phyloP scores from a whole-genome alignment of 30 jellyfish, hydroid and myxozoan species.

The Hydractinia echinata region DNA sequence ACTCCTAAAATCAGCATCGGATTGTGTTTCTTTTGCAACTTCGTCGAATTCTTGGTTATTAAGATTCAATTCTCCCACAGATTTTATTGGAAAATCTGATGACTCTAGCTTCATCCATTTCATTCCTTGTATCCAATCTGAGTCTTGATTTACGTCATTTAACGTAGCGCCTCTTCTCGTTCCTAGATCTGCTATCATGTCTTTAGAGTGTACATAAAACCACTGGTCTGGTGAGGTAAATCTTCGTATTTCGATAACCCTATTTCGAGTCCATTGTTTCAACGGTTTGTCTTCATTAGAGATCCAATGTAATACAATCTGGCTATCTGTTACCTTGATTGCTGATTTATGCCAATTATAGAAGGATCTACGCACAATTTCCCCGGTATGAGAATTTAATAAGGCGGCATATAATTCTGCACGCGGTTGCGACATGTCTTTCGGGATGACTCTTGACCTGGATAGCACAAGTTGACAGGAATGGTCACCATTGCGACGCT shows the following conservation, averaged over 20 bases:
- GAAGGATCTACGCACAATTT: slow-evolving; percentile 9
- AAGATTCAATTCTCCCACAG: neutral
- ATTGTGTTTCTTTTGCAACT: neutral
- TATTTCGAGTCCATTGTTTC: slow-evolving; percentile 18
- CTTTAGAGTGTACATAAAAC: slow-evolving; percentile 8
- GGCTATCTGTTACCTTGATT: slow-evolving; percentile 20
- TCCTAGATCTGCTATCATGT: slow-evolving; percentile 26
- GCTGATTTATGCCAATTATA: neutral
- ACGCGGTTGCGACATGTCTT: slow-evolving; percentile 14
- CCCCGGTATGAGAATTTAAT: slow-evolving; percentile 17
- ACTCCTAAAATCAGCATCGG: too few species aligned
- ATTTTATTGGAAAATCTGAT: neutral
- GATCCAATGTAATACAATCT: slow-evolving; percentile 16
- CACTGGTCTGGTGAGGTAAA: slow-evolving; percentile 7
- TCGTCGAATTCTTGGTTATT: neutral
- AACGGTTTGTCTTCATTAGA: slow-evolving; percentile 16
- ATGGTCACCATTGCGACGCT: neutral
- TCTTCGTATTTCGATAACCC: slow-evolving; percentile 25
- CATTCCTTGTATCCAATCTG: slow-evolving; percentile 25
- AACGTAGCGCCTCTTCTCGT: slow-evolving; percentile 20
- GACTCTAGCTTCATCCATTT: neutral
- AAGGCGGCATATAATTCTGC: neutral
- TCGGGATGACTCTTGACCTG: slow-evolving; percentile 5
- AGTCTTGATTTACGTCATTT: slow-evolving; percentile 18
- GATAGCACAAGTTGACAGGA: slow-evolving; percentile 22